A percentile compares a stretch with the other conserved stretches of the same genome.
Evolutionary conservation across 2,888 invertebrate genomes (phyloP).

Genomic region (Cistogaster globosa): DNA sequence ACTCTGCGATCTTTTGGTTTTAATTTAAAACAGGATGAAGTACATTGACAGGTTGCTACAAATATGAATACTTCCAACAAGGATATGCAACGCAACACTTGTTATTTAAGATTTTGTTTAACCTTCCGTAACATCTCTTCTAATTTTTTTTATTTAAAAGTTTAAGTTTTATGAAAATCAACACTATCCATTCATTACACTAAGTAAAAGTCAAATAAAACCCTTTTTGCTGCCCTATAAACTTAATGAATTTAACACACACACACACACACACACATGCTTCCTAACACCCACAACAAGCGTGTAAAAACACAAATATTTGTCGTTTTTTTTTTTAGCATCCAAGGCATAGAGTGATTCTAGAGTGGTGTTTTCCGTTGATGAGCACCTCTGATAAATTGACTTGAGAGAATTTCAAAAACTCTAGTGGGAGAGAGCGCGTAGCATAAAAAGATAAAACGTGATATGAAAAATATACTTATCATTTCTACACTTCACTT

Average conservation of each 20-base stretch:
- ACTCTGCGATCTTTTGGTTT: background rate
- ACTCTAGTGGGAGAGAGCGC: conserved; percentile 32
- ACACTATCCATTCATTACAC: background rate
- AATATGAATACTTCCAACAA: too few species aligned
- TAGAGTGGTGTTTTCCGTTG: conserved; percentile 12
- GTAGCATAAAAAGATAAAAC: conserved; percentile 38
- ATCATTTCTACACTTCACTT: conserved; percentile 48
- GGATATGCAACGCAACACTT: too few species aligned
- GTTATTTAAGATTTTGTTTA: conserved; percentile 30
- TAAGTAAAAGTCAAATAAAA: conserved; percentile 27
- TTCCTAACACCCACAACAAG: background rate
- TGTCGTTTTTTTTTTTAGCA: conserved; percentile 6
- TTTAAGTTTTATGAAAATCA: conserved; percentile 40
- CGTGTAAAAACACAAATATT: conserved; percentile 20
- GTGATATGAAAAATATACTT: conserved; percentile 61
- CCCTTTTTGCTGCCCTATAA: conserved; percentile 56
- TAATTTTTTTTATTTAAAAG: conserved; percentile 23
- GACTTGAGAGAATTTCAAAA: conserved; percentile 41
- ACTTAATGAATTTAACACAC: conserved; percentile 48
- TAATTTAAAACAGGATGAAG: background rate
- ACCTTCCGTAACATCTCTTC: conserved; percentile 28
- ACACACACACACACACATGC: background rate
- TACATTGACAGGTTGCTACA: too few species aligned
- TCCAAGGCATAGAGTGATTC: conserved; percentile 21
- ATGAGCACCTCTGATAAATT: conserved; percentile 45